A percentile compares a stretch with the other conserved stretches of the same genome.
Conservation (phyloP, 1,140 invertebrate genomes). For the Scaptomyza pallida region DNA sequence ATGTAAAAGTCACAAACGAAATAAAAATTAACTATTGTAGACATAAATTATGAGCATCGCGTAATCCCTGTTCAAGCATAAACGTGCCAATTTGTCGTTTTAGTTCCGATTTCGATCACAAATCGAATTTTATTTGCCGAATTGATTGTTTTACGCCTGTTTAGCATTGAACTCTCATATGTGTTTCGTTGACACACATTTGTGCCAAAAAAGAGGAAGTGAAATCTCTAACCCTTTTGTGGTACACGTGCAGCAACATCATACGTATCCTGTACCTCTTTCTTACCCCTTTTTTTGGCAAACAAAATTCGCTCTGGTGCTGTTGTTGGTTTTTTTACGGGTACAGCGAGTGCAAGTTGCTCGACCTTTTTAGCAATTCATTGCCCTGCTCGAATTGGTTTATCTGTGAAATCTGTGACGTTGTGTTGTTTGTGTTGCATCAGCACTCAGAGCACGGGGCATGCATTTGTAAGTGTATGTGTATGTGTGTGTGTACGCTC, state of each 20-base stretch:
- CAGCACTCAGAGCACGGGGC: slow-evolving; percentile 18
- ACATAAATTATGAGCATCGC: slow-evolving; percentile 37
- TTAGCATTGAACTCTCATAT: slow-evolving; percentile 44
- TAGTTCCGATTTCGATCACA: slow-evolving; percentile 48
- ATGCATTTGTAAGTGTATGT: slow-evolving; percentile 33
- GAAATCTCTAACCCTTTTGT: slow-evolving; percentile 52
- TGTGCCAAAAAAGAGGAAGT: slow-evolving; percentile 13
- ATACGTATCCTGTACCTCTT: slow-evolving; percentile 19
- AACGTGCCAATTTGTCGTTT: slow-evolving; percentile 60
- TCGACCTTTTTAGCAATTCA: slow-evolving; percentile 82
- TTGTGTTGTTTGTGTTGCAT: slow-evolving; percentile 44
- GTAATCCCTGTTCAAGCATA: slow-evolving; percentile 55
- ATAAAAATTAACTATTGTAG: slow-evolving; percentile 19
- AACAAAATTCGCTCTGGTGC: slow-evolving; percentile 78
- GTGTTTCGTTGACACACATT: slow-evolving; percentile 63
- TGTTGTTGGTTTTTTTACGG: slow-evolving; percentile 57
- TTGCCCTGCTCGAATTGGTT: slow-evolving; percentile 84
- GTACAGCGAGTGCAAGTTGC: slow-evolving; percentile 39
- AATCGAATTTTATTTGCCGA: slow-evolving; percentile 78
- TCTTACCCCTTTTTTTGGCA: slow-evolving; percentile 47
- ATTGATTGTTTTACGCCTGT: slow-evolving; percentile 81
- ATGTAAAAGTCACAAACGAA: slow-evolving; percentile 14
- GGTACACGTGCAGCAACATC: slow-evolving; percentile 46
- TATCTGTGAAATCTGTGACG: slow-evolving; percentile 83
- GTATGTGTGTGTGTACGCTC: slow-evolving; percentile 40